A percentile compares a stretch with the other conserved stretches of the same genome.
Conservation (phyloP, 2,113 vertebrate species). For the Triplophysa dalaica region DNA sequence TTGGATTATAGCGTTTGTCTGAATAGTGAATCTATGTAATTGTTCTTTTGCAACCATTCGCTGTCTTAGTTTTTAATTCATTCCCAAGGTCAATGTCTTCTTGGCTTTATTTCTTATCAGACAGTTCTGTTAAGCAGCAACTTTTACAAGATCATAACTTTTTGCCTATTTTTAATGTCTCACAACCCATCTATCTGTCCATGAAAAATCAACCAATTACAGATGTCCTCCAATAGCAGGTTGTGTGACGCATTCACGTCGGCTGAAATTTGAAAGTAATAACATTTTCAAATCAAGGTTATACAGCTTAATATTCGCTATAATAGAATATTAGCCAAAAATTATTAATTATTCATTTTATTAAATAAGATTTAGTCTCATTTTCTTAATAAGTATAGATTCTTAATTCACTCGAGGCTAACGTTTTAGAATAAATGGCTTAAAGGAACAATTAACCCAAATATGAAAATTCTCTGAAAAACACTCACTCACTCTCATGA, state of each 20-base stretch:
- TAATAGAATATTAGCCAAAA: conserved; percentile 8
- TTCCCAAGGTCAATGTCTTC: background rate
- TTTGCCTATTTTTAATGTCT: background rate
- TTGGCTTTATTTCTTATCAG: background rate
- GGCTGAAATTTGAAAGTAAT: background rate
- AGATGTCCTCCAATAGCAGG: background rate
- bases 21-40: too few relatives aligned
- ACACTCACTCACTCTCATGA: too few relatives aligned
- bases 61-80: background rate
- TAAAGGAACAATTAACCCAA: too few relatives aligned
- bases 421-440: too few relatives aligned
- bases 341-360: too few relatives aligned
- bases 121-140: background rate
- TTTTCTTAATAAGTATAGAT: background rate
- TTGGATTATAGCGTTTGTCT: too few relatives aligned
- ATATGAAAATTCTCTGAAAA: too few relatives aligned
- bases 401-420: too few relatives aligned
- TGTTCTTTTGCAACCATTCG: too few relatives aligned
- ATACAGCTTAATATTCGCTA: background rate
- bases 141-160: background rate
- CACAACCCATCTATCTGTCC: conserved; percentile 14
- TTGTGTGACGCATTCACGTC: background rate
- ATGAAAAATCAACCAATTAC: background rate
- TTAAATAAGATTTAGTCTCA: background rate
- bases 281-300: background rate